Conservation (phyloP, 2,888 invertebrate species). For the Gymnocheta viridis region DNA sequence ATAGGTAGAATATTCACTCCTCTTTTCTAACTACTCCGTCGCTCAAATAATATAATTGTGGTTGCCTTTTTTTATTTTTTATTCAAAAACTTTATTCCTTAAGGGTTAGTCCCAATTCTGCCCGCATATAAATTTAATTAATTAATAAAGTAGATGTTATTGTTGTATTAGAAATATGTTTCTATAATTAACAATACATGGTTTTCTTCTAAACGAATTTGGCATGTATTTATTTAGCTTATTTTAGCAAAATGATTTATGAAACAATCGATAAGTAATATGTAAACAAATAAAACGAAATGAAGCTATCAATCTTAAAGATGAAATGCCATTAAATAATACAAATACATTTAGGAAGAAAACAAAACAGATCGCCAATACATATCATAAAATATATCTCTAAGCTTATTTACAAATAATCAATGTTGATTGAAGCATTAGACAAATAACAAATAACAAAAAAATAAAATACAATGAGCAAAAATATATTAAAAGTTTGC, state of each 20-base stretch:
- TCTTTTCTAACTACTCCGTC: no score
- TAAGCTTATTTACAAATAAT: constrained; percentile 19
- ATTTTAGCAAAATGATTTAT: neutral
- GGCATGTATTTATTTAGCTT: neutral
- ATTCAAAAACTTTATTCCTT: no score
- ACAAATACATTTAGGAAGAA: constrained; percentile 28
- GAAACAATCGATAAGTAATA: constrained; percentile 29
- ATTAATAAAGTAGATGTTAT: neutral
- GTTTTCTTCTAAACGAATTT: neutral
- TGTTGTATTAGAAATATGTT: neutral
- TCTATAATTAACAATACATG: no score
- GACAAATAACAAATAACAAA: neutral
- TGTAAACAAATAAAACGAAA: constrained; percentile 50
- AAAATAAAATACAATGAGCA: neutral
- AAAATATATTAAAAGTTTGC: no score
- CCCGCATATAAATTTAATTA: neutral
- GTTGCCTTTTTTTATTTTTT: no score
- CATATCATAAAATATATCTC: constrained; percentile 1
- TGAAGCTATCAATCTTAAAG: constrained; percentile 55
- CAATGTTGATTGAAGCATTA: neutral
- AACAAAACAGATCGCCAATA: neutral
- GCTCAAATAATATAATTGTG: no score
- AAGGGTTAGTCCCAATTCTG: no score
- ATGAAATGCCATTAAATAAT: constrained; percentile 43
- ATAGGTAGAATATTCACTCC: no score